These are phyloP conservation scores for Microcebus jonahi DNA, from an alignment of 2,113 vertebrate genomes.

Conservation along the genomic window DNA sequence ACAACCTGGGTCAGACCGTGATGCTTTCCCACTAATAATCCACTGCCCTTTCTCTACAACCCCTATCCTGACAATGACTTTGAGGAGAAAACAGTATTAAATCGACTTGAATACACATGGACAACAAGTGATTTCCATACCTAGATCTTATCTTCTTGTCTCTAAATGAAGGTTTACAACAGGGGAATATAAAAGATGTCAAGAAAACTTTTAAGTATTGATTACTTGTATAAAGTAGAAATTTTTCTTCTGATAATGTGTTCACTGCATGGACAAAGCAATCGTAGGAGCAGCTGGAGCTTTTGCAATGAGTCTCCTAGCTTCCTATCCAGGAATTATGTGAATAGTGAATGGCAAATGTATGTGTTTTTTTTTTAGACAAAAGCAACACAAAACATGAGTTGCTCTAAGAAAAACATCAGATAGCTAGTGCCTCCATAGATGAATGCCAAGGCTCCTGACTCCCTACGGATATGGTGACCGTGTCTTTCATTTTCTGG, in stretches of 20 bases:
- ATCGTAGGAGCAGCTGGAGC: not conserved
- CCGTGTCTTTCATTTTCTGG: rapidly evolving
- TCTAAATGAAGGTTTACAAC: not conserved
- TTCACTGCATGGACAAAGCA: not conserved
- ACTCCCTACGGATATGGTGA: rapidly evolving
- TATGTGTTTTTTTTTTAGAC: not conserved
- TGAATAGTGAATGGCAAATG: not conserved
- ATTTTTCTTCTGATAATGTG: not conserved
- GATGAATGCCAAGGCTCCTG: not conserved
- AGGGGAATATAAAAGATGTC: not conserved
- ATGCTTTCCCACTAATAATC: not conserved
- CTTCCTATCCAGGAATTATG: not conserved
- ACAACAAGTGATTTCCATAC: not conserved
- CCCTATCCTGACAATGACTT: not conserved
- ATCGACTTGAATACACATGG: not conserved
- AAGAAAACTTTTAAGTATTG: not conserved
- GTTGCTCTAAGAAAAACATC: not conserved
- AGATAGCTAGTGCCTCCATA: not conserved
- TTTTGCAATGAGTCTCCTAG: not conserved
- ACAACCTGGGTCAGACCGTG: not conserved
- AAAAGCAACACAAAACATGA: not conserved
- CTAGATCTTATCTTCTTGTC: not conserved
- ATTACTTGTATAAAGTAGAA: not conserved
- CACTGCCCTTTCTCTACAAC: not conserved
- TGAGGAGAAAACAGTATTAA: not conserved